These are phyloP conservation scores for Heliopora coerulea DNA, from an alignment of 92 coral and sea anemone genomes.

Conservation along the genomic window DNA sequence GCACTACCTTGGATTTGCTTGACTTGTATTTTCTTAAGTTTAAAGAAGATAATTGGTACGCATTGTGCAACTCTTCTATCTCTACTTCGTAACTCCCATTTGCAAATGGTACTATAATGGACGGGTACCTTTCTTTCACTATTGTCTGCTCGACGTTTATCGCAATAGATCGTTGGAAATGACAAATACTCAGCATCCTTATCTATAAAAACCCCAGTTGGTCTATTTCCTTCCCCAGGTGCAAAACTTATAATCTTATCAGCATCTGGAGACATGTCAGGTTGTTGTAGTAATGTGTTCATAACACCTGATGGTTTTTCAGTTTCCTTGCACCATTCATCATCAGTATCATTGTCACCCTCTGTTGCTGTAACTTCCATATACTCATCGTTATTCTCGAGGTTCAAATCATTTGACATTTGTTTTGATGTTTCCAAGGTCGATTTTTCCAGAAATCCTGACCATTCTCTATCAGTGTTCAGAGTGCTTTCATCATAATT, in stretches of 20 bases:
- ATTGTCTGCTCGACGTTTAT: constrained; percentile 60
- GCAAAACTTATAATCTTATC: constrained; percentile 32
- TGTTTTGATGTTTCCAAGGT: too few relatives aligned
- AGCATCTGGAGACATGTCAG: constrained; percentile 54
- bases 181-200: constrained; percentile 56
- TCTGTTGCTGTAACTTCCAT: constrained; percentile 8
- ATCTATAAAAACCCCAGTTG: constrained; percentile 56
- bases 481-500: neutral
- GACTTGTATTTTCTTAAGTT: constrained; percentile 39
- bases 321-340: too few relatives aligned
- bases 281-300: constrained; percentile 62
- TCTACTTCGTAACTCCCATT: constrained; percentile 64
- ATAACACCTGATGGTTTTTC: constrained; percentile 63
- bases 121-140: constrained; percentile 60
- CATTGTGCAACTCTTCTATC: constrained; percentile 75
- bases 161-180: constrained; percentile 71
- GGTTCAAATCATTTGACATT: too few relatives aligned
- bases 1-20: constrained; percentile 42
- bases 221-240: constrained; percentile 67
- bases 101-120: constrained; percentile 60
- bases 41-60: constrained; percentile 59
- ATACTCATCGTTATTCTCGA: too few relatives aligned
- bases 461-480: neutral
- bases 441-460: neutral
- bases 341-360: too few relatives aligned